These are phyloP conservation scores for Jordanella pulchra DNA, from an alignment of 2,797 vertebrate genomes.

Conservation along the genomic window DNA sequence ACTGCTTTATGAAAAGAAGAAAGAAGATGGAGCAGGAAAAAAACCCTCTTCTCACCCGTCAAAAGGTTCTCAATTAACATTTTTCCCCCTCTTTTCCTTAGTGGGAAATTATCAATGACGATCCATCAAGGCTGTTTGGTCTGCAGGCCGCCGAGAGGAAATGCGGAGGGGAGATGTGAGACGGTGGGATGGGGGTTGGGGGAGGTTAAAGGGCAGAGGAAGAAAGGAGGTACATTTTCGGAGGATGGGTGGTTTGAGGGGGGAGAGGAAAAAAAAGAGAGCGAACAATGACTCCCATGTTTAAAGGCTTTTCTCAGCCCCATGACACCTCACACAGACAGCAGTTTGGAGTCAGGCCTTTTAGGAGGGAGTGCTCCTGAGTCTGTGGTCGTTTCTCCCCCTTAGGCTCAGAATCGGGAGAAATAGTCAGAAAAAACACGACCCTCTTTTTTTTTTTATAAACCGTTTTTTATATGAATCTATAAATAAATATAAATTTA, in stretches of 20 bases:
- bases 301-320: conserved; percentile 70
- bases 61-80: conserved; percentile 81
- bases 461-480: conserved; percentile 8
- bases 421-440: conserved; percentile 45
- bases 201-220: conserved; percentile 85
- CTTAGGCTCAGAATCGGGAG: conserved; percentile 31
- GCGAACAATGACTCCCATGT: conserved; percentile 79
- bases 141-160: conserved; percentile 65
- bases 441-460: conserved; percentile 3
- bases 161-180: conserved; percentile 62
- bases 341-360: conserved; percentile 61
- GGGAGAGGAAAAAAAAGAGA: conserved; percentile 42
- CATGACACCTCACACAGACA: conserved; percentile 66
- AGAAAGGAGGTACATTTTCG: conserved; percentile 84
- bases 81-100: conserved; percentile 43
- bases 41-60: conserved; percentile 47
- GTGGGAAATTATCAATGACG: conserved; percentile 86
- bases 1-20: conserved; percentile 41
- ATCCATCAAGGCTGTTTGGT: conserved; percentile 82
- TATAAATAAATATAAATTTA: background rate
- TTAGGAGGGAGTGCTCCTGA: conserved; percentile 34
- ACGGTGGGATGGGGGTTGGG: conserved; percentile 72
- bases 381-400: conserved; percentile 44
- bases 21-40: conserved; percentile 52
- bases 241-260: conserved; percentile 84